Base-by-base conservation (phyloP, 2,113 vertebrate genomes). In the Bostrychus sinensis region DNA sequence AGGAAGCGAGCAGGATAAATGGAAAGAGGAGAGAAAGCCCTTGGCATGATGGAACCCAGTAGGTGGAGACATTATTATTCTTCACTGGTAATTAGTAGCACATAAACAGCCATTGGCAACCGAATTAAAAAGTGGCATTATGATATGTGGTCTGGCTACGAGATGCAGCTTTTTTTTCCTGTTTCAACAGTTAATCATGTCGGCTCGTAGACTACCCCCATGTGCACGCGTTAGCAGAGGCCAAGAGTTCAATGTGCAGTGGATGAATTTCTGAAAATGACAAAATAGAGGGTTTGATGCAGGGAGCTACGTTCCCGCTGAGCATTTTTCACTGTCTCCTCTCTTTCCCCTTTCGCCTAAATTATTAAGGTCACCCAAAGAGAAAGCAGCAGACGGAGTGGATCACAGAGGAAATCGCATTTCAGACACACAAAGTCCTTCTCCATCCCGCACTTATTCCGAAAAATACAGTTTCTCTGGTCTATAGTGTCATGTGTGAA, bases 51-150 rank as follows among this genome's bases (percentile, higher is more conserved):
- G 36, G 60, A 81, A 62, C 75, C 62, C 60, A 59, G 66, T 70
- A 59, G 77, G 71, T 81, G 66, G 54, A 82, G 70, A 72, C 74
- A 78, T 82, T 62, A 80, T 90, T 86, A 83, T 88, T 88, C 78
- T 87, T 86, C 67, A 59, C 60, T 63, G 70, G 85, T 88, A 87
- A 90, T 87, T 90, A 89, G 83, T 70, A 75, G 83, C 75, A 67
- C 80, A 86, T 89, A 86, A 87, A 86, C 82, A 89, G 82, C 85
- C 80, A 66, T 73, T 79, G 86, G 85, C 83, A 86, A 83, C 72
- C 53, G 53, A 85, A 88, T 80, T 77, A 81, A 84, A 85, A 85
- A 85, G 80, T 78, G 80, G 55, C 80, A 71, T 80, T 82, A 67
- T 86, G 74, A 87, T 84, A 77, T 80, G 84, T 86, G 58, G 82